These are phyloP conservation scores for Apeira syringaria DNA, from an alignment of 2,888 invertebrate genomes.

Conservation along the genomic window DNA sequence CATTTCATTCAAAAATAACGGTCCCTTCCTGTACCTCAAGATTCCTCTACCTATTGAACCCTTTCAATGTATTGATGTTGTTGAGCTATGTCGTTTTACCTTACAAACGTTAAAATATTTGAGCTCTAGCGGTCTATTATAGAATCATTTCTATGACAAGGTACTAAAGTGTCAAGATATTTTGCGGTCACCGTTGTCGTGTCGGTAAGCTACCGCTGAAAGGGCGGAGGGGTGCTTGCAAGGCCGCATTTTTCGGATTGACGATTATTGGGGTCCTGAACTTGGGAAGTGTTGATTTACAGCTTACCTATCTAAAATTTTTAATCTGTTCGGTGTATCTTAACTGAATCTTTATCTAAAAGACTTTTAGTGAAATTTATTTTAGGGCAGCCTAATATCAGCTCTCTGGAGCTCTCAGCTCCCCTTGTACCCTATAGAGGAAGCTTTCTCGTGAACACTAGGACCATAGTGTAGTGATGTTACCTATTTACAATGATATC, in stretches of 20 bases:
- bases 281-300: conserved; percentile 48
- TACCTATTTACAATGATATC: too few species aligned
- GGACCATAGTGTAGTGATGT: too few species aligned
- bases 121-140: background rate
- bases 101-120: background rate
- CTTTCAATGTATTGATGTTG: conserved; percentile 8
- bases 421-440: too few species aligned
- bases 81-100: conserved; percentile 1
- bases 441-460: too few species aligned
- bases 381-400: too few species aligned
- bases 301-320: conserved; percentile 34
- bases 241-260: conserved; percentile 56
- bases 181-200: conserved; percentile 7
- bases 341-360: too few species aligned
- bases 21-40: conserved; percentile 48
- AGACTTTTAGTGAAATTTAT: too few species aligned
- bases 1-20: conserved; percentile 61
- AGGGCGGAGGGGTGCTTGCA: conserved; percentile 63
- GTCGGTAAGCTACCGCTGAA: conserved; percentile 32
- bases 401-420: too few species aligned
- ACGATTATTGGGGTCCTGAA: conserved; percentile 58
- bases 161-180: conserved; percentile 7
- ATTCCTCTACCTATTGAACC: conserved; percentile 55
- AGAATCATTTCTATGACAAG: conserved; percentile 4
- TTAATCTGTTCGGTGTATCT: too few species aligned